Conservation (phyloP, 2,113 vertebrate genomes). For the Dascyllus trimaculatus region DNA sequence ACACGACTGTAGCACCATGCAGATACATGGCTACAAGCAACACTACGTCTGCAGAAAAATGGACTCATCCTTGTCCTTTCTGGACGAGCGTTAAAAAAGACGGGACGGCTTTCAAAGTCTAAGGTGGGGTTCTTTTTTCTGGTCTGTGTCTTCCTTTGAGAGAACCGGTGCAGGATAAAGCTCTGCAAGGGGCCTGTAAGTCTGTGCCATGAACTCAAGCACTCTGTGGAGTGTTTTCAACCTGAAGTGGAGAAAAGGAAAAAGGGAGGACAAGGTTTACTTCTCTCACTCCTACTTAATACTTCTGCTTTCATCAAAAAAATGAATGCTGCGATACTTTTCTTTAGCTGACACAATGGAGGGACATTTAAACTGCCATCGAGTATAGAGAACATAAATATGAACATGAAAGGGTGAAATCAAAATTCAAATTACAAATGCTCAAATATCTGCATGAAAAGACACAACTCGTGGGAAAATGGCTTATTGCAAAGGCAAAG, state of each 20-base stretch:
- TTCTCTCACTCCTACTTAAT: background rate
- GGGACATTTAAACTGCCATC: background rate
- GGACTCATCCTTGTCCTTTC: slow-evolving; percentile 17
- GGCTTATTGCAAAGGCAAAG: slow-evolving; percentile 14
- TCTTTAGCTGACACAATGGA: background rate
- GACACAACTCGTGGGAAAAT: slow-evolving; percentile 18
- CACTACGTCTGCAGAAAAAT: slow-evolving; percentile 27
- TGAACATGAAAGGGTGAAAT: background rate
- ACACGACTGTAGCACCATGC: background rate
- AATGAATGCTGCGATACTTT: background rate
- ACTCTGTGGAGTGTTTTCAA: slow-evolving; percentile 24
- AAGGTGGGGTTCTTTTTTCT: background rate
- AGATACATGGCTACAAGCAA: background rate
- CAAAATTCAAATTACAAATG: background rate
- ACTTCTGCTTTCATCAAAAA: background rate
- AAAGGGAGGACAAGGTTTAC: slow-evolving; percentile 17
- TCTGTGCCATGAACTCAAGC: slow-evolving; percentile 3
- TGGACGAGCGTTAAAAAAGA: slow-evolving; percentile 7
- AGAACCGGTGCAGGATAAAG: slow-evolving; percentile 33
- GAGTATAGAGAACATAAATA: background rate
- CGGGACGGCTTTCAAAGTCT: background rate
- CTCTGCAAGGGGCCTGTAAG: slow-evolving; percentile 30
- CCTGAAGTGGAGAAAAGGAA: slow-evolving; percentile 1
- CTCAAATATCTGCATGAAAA: background rate
- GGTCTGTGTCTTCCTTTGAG: slow-evolving; percentile 15